phyloP scores from a whole-genome alignment of 2,888 invertebrate genomes.

The Sphaeridia pumilis region DNA sequence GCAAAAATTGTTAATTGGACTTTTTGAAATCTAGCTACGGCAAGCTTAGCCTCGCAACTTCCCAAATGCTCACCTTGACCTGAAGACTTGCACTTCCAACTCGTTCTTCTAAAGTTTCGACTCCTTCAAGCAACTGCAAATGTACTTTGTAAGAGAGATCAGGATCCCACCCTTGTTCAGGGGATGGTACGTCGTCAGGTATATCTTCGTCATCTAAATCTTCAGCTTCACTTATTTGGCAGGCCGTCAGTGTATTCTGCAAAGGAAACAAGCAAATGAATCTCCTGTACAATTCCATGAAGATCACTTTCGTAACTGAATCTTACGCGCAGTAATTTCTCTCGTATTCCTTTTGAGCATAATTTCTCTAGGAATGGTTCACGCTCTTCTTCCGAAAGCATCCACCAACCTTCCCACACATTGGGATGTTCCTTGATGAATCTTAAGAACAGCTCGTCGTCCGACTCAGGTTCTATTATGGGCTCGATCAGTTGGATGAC shows the following conservation, averaged over 20 bases:
- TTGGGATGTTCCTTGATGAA: constrained; percentile 14
- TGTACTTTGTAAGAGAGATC: constrained; percentile 70
- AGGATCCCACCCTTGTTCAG: constrained; percentile 48
- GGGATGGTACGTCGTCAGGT: constrained; percentile 17
- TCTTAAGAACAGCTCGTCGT: constrained; percentile 26
- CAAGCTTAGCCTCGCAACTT: background rate
- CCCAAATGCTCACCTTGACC: constrained; percentile 47
- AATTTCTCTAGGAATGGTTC: constrained; percentile 15
- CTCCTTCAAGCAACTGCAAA: constrained; percentile 62
- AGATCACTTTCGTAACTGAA: too few species aligned
- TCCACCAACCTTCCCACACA: constrained; percentile 20
- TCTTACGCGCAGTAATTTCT: constrained; percentile 22
- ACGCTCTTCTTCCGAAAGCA: constrained; percentile 8
- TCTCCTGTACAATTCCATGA: background rate
- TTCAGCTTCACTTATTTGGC: constrained; percentile 17
- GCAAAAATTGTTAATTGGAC: background rate
- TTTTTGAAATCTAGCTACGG: background rate
- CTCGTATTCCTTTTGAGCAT: constrained; percentile 22
- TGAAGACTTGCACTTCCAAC: constrained; percentile 72
- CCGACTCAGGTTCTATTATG: constrained; percentile 17
- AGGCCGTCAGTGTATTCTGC: constrained; percentile 9
- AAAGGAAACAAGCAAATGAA: constrained; percentile 4
- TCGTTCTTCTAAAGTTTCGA: constrained; percentile 78
- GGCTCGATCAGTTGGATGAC: constrained; percentile 14
- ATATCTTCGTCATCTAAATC: constrained; percentile 22